Conservation (phyloP, 2,888 invertebrate species). For the Drosophila mulleri region DNA sequence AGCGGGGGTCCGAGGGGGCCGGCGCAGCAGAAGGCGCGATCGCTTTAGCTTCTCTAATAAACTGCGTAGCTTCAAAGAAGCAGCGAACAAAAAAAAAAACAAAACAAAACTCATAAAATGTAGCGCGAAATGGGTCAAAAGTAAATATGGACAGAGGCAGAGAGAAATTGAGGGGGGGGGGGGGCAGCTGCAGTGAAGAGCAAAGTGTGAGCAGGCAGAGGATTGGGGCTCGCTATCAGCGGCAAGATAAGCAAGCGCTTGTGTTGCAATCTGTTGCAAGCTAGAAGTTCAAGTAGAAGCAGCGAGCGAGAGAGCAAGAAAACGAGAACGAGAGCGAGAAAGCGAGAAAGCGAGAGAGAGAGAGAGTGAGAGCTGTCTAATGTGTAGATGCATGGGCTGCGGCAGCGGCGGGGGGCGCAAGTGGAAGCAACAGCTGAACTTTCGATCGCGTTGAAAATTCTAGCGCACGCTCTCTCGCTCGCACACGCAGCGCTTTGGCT, state of each 20-base stretch:
- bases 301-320: too few relatives aligned
- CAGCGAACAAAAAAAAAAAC: neutral
- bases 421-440: constrained; percentile 43
- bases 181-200: too few relatives aligned
- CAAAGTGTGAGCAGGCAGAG: neutral
- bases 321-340: neutral
- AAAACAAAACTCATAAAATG: constrained; percentile 13
- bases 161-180: neutral
- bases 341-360: neutral
- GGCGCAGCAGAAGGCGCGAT: neutral
- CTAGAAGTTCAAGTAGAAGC: constrained; percentile 30
- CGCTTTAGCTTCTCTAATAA: constrained; percentile 28
- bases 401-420: neutral
- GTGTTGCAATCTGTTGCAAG: constrained; percentile 58
- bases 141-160: constrained; percentile 2
- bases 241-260: constrained; percentile 48
- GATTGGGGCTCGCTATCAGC: constrained; percentile 36
- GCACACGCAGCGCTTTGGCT: neutral
- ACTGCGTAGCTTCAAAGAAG: constrained; percentile 23
- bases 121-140: constrained; percentile 51
- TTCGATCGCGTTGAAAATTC: constrained; percentile 58
- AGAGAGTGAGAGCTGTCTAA: neutral
- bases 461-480: constrained; percentile 16
- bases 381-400: neutral
- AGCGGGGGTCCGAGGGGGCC: neutral